Percentiles rank a stretch among this genome's conserved stretches.
Evolutionary conservation across 2,888 invertebrate genomes (phyloP).

Genomic region (Eupsilia transversa): DNA sequence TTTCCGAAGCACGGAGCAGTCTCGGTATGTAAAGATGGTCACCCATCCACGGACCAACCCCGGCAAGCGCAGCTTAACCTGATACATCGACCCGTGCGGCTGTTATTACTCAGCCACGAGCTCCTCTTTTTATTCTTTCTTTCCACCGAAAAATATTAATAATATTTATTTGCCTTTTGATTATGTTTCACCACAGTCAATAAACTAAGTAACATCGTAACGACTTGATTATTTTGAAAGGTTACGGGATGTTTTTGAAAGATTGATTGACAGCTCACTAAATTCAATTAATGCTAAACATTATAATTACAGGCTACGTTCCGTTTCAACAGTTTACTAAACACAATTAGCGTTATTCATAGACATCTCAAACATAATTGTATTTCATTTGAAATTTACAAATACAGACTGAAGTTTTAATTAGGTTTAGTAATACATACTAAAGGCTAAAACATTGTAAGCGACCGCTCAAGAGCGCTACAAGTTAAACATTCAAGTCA

Average conservation of each 20-base stretch:
- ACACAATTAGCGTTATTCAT: background rate
- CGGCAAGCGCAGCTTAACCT: too few relatives aligned
- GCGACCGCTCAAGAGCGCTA: background rate
- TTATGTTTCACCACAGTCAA: background rate
- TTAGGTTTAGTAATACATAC: background rate
- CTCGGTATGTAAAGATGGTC: too few relatives aligned
- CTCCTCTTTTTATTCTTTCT: too few relatives aligned
- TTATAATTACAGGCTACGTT: background rate
- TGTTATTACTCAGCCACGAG: too few relatives aligned
- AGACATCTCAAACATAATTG: background rate
- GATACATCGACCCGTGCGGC: too few relatives aligned
- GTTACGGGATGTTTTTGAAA: background rate
- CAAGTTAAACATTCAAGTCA: too few relatives aligned
- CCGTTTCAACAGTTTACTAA: background rate
- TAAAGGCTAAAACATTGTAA: background rate
- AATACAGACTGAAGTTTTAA: background rate
- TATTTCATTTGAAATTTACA: background rate
- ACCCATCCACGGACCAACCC: too few relatives aligned
- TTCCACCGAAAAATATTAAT: background rate
- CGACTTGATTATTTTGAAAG: background rate
- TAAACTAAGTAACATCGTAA: background rate
- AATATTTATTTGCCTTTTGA: background rate
- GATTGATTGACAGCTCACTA: background rate
- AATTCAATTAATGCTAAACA: slow-evolving; percentile 11
- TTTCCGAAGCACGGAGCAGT: too few relatives aligned